Evolutionary conservation across 2,797 vertebrate genomes (phyloP), one percentile per base, ranked within the genome.

Genomic region (Ctenopoma multispine): DNA sequence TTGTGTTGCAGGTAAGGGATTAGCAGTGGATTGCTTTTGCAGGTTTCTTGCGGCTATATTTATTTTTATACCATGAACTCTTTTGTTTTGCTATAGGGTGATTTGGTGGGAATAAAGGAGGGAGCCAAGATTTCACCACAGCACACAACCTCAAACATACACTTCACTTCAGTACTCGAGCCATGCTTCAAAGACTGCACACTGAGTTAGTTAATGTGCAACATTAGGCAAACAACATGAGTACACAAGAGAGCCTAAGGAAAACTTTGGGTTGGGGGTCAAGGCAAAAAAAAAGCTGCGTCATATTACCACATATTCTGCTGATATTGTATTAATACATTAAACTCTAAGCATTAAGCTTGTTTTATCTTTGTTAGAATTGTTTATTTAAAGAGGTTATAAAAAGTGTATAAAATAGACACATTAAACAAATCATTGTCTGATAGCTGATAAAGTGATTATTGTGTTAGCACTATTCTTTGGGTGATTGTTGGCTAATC

Each of bases 181-280:
- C 47, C 27, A 18, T 10, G 49, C 76, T 87, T 87, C 82, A 91
- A 89, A 90, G 73, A 69, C 79, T 44, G 44, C 82, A 83, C 85
- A 85, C n/a, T n/a, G 82, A 84, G 88, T 88, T 80, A 83, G 90
- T 94, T 93, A 95, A 93, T 94, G 87, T 87, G 56, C 85, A 93
- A 92, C 93, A 82, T 63, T 77, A 79, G 63, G 75, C 86, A 92
- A 93, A 94, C 88, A 87, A 60, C 51, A 72, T 65, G 63, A 75
- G 73, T 59, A 84, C 76, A 91, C 77, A 82, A 15, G 27, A 81
- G 68, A 71, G 48, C 71, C 54, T 63, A 80, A 71, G 83, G 81
- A 77, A 85, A 90, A 83, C 72, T 70, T 64, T 67, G 40, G 72
- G 75, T 74, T 51, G 14, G 27, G 44, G 47, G 50, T 49, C 27